A percentile compares a stretch with the other conserved stretches of the same genome.
Conservation (phyloP, 2,113 vertebrate species). For the Catharus fuscescens region DNA sequence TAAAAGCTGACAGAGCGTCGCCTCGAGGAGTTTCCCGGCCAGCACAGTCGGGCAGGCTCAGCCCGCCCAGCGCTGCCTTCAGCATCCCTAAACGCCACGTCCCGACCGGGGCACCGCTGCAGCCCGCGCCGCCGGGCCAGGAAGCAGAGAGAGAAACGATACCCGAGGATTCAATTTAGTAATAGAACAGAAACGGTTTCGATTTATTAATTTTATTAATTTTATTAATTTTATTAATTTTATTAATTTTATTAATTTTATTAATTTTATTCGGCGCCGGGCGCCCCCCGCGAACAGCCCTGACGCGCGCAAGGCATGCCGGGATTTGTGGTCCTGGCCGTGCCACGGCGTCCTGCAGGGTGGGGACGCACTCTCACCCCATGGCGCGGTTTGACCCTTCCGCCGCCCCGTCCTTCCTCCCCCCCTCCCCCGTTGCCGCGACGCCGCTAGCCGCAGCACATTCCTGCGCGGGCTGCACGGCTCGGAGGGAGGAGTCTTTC, state of each 20-base stretch:
- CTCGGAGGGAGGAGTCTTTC: background rate
- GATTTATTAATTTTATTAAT: background rate
- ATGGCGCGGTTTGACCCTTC: background rate
- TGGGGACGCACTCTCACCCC: accelerated
- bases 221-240: background rate
- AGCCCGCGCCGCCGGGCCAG: background rate
- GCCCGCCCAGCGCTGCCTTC: background rate
- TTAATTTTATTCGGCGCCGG: background rate
- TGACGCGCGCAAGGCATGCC: accelerated
- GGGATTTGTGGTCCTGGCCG: background rate
- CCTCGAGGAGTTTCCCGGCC: accelerated
- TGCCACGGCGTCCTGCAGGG: accelerated
- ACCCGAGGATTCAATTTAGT: no score
- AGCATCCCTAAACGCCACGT: accelerated
- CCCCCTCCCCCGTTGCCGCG: background rate
- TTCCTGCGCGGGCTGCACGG: background rate
- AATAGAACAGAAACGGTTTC: background rate
- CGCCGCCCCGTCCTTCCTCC: background rate
- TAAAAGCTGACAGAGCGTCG: no score
- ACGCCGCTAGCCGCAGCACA: background rate
- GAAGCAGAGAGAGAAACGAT: background rate
- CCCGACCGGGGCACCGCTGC: background rate
- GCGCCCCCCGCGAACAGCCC: accelerated
- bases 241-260: background rate
- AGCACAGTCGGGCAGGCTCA: background rate